Percentiles rank a stretch among this genome's conserved stretches.
Evolutionary conservation across 2,113 vertebrate genomes (phyloP).

Genomic region (Myiagra hebetior): DNA sequence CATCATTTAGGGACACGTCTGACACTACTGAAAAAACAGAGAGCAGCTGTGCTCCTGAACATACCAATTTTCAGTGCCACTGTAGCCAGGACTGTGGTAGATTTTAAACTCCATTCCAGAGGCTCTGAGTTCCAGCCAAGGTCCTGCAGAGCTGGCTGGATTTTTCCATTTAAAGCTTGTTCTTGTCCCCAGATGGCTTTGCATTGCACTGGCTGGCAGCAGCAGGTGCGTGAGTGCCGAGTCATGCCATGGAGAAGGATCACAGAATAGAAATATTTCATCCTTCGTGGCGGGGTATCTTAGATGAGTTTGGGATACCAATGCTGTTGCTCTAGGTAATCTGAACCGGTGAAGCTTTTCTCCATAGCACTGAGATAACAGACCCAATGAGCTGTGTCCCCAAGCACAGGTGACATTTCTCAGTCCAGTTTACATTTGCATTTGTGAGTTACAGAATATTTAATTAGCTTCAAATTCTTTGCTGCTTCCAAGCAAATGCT

Average conservation of each 20-base stretch:
- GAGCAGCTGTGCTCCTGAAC: neutral
- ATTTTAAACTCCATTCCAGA: constrained; percentile 21
- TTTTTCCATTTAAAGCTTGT: constrained; percentile 28
- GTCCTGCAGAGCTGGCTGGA: constrained; percentile 4
- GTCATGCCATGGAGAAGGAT: neutral
- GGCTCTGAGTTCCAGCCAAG: constrained; percentile 13
- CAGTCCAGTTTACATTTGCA: neutral
- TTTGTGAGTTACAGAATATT: neutral
- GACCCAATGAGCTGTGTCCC: neutral
- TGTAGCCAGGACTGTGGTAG: neutral
- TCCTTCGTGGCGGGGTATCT: neutral
- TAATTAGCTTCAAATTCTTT: neutral
- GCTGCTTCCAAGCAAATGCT: neutral
- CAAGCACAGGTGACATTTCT: neutral
- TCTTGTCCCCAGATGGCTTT: constrained; percentile 43
- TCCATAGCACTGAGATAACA: neutral
- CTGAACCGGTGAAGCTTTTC: rapidly evolving
- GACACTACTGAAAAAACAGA: constrained; percentile 6
- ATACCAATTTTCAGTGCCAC: constrained; percentile 23
- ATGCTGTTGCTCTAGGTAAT: neutral
- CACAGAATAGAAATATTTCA: neutral
- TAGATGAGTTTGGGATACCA: neutral
- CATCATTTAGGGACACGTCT: neutral
- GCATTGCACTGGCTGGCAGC: neutral
- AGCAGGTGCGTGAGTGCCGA: neutral